Evolutionary conservation across 2,888 invertebrate genomes (phyloP).

Genomic region (Micropterix aruncella): DNA sequence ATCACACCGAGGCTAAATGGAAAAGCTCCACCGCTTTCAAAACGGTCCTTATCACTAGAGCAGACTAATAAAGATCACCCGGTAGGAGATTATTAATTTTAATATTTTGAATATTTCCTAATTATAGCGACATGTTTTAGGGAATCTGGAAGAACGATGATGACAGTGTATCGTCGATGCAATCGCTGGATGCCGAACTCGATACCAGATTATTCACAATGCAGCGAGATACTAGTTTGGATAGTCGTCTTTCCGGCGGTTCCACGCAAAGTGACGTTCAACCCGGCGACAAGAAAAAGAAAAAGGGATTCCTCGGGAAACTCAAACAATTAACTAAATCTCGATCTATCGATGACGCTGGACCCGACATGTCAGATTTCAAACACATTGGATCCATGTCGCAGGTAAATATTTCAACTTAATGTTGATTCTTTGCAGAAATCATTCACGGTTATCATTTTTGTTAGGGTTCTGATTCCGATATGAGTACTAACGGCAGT

Average conservation of each 20-base stretch:
- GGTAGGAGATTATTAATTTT: too few species aligned
- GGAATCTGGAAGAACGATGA: slow-evolving; percentile 74
- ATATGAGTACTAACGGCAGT: slow-evolving; percentile 53
- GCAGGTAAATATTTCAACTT: too few species aligned
- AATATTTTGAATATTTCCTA: too few species aligned
- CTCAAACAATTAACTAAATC: slow-evolving; percentile 76
- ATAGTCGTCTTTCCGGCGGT: slow-evolving; percentile 69
- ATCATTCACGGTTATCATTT: not conserved
- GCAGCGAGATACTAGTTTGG: slow-evolving; percentile 63
- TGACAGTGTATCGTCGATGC: slow-evolving; percentile 72
- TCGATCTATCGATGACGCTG: slow-evolving; percentile 58
- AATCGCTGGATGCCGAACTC: slow-evolving; percentile 56
- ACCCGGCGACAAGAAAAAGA: slow-evolving; percentile 58
- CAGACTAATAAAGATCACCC: slow-evolving; percentile 36
- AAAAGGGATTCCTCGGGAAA: slow-evolving; percentile 72
- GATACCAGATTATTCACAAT: slow-evolving; percentile 44
- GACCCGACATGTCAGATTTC: slow-evolving; percentile 29
- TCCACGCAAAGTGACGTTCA: slow-evolving; percentile 74
- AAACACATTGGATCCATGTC: slow-evolving; percentile 39
- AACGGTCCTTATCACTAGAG: slow-evolving; percentile 36
- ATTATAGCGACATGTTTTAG: too few species aligned
- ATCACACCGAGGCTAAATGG: slow-evolving; percentile 21
- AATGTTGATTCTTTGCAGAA: not conserved
- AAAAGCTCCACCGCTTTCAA: slow-evolving; percentile 32
- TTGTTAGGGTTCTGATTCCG: slow-evolving; percentile 55